Evolutionary conservation across 2,113 vertebrate species (phyloP).

Genomic region (Cephalopterus ornatus): DNA sequence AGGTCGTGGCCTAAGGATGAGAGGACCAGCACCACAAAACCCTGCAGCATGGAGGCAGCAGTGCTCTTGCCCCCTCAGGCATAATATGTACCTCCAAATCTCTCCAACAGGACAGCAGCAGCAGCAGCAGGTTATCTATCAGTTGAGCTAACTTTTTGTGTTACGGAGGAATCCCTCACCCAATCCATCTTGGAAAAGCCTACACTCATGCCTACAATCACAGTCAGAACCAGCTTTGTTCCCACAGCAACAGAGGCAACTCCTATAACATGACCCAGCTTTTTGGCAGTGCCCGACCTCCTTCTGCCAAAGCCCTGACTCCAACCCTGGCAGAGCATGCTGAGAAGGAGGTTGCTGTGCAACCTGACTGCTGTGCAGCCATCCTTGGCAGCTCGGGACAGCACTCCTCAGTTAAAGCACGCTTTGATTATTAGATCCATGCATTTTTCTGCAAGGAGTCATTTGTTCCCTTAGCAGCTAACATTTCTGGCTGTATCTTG

Average conservation of each 20-base stretch:
- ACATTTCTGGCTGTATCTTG: background rate
- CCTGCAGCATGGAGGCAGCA: background rate
- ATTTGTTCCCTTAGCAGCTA: slow-evolving; percentile 45
- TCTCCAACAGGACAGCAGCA: background rate
- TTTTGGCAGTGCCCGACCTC: background rate
- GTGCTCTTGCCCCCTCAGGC: background rate
- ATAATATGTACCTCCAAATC: background rate
- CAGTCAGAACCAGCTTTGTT: background rate
- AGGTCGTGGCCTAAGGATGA: background rate
- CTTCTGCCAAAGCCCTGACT: background rate
- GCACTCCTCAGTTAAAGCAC: background rate
- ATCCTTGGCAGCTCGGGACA: background rate
- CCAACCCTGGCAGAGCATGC: background rate
- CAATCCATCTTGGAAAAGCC: background rate
- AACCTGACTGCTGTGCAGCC: background rate
- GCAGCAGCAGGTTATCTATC: background rate
- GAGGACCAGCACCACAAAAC: background rate
- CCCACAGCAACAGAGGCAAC: background rate
- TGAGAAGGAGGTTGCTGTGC: slow-evolving; percentile 16
- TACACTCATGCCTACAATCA: background rate
- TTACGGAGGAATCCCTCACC: background rate
- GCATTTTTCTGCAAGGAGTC: slow-evolving; percentile 9
- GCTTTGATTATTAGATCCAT: slow-evolving; percentile 14
- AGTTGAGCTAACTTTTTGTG: background rate
- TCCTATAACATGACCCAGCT: background rate